Evolutionary conservation across 1,140 invertebrate genomes (phyloP).

Genomic region (Schmidtea mediterranea): DNA sequence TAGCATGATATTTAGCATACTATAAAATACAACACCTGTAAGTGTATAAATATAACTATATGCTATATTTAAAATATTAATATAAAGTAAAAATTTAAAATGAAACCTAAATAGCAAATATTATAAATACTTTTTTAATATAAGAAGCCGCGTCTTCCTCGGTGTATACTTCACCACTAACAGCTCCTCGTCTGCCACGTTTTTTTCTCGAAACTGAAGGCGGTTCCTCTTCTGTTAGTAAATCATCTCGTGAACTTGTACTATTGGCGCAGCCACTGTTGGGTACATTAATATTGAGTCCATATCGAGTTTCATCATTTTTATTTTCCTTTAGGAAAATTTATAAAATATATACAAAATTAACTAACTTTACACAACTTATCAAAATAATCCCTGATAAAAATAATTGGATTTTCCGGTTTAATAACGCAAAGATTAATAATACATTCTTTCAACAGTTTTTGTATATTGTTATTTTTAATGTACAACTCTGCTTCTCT

Average conservation of each 20-base stretch:
- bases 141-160: constrained; percentile 91
- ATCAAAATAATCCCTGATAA: constrained; percentile 83
- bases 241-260: not conserved
- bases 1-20: too few relatives aligned
- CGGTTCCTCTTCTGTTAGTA: not conserved
- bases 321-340: not conserved
- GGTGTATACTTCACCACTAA: constrained; percentile 76
- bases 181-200: constrained; percentile 49
- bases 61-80: too few relatives aligned
- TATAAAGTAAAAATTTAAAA: too few relatives aligned
- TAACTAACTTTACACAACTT: constrained; percentile 41
- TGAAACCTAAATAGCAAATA: too few relatives aligned
- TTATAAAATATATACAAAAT: not conserved
- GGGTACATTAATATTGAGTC: not conserved
- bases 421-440: constrained; percentile 81
- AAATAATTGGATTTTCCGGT: constrained; percentile 78
- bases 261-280: not conserved
- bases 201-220: too few relatives aligned
- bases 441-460: constrained; percentile 84
- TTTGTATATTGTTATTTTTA: constrained; percentile 67
- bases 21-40: too few relatives aligned
- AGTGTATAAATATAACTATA: too few relatives aligned
- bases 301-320: not conserved
- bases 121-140: constrained; percentile 91
- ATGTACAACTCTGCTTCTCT: constrained; percentile 81